These are phyloP conservation scores for Ruditapes philippinarum DNA, from an alignment of 1,140 invertebrate species.

Conservation along the genomic window DNA sequence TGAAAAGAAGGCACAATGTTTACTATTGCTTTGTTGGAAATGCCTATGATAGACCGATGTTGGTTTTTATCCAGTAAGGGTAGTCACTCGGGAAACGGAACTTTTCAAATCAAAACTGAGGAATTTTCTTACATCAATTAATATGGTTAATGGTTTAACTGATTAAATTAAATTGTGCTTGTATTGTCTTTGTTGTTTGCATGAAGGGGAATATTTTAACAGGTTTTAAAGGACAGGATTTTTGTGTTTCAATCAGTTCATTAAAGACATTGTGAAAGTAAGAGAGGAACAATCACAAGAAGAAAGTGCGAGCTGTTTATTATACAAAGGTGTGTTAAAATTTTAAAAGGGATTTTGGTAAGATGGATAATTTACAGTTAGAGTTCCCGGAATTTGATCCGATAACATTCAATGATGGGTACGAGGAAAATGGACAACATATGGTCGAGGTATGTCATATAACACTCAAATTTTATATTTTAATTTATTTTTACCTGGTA, in stretches of 20 bases:
- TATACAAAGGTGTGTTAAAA: no score
- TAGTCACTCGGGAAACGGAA: constrained; percentile 30
- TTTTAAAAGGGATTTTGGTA: no score
- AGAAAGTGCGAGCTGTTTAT: no score
- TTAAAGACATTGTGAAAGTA: not conserved
- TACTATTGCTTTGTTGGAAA: constrained; percentile 61
- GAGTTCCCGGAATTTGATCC: constrained; percentile 62
- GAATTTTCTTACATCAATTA: constrained; percentile 36
- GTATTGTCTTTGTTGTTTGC: not conserved
- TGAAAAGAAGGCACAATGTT: constrained; percentile 63
- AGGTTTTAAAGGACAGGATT: not conserved
- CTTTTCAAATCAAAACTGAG: constrained; percentile 30
- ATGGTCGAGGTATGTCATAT: constrained; percentile 1
- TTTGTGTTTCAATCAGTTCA: not conserved
- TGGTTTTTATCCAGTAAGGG: constrained; percentile 49
- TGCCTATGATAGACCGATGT: constrained; percentile 49
- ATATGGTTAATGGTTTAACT: constrained; percentile 17
- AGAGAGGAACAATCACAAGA: no score
- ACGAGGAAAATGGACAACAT: constrained; percentile 47
- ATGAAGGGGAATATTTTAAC: constrained; percentile 10
- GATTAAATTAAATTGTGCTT: constrained; percentile 6
- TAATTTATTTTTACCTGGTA: no score
- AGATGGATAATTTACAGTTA: constrained; percentile 62
- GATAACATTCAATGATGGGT: constrained; percentile 52
- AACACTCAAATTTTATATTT: no score